Evolutionary conservation across 2,113 vertebrate species (phyloP), one percentile per base, ranked within the genome.

Genomic region (Elanus axillaris): DNA sequence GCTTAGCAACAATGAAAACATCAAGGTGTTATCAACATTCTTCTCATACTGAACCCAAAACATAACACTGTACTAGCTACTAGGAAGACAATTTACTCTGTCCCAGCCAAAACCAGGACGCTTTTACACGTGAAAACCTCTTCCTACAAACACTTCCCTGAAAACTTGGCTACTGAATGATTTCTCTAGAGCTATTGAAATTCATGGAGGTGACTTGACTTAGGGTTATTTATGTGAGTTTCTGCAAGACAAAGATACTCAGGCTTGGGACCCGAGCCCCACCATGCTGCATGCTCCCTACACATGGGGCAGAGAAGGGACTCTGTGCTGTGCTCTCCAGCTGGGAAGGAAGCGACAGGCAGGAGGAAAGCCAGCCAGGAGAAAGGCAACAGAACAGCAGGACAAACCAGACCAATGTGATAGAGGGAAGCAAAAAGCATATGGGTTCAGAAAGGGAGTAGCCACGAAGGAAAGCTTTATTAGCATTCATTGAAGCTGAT

Each of bases 231-330:
- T 15, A 13, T 16, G 18, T 27, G 52, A 32, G 38, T 22, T 52
- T 25, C 60, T 22, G 26, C 52, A 43, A 15, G 17, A 50, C 42
- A 27, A 29, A 20, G 66, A 40, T 11, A 6, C 25, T 56, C 20
- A 5, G 58, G 47, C 18, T 7, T 7, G 23, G 34, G 40, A 13
- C 11, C 7, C 7, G 2, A 32, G 50, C n/a, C 18, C 23, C 6
- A 1, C 23, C 1, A 3, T 11, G 42, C 21, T 6, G 16, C 32
- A 0, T 3, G 67, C 16, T 45, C 27, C 45, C 45, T 22, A 34
- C 38, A 1, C 16, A 9, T 23, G 10, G 47, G 27, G 48, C 29
- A n/a, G 48, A 27, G n/a, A 14, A 27, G 27, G 34, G 29, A 10
- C 18, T 23, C 36, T 4, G 4, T 3, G 31, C 43, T 12, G 52